Percentiles rank a stretch among this genome's conserved stretches.
Conservation (phyloP, 2,888 invertebrate species). For the Nymphalis urticae region DNA sequence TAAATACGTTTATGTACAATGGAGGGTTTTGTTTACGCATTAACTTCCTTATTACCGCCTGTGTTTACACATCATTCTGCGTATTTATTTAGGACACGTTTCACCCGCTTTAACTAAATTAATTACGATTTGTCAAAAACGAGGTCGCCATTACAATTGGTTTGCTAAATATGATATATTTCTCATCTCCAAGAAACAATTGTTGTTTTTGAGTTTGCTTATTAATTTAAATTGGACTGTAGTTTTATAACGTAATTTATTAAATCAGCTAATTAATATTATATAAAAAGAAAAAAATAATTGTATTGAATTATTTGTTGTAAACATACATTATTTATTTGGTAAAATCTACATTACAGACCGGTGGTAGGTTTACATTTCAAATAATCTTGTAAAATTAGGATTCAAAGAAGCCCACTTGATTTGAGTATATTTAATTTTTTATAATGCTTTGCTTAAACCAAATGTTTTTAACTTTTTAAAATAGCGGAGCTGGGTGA, state of each 20-base stretch:
- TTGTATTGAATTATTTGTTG: too few species aligned
- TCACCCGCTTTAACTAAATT: constrained; percentile 51
- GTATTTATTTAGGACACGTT: constrained; percentile 62
- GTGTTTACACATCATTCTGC: constrained; percentile 48
- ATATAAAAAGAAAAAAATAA: too few species aligned
- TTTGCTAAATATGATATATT: constrained; percentile 28
- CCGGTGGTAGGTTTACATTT: too few species aligned
- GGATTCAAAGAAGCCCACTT: too few species aligned
- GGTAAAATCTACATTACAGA: too few species aligned
- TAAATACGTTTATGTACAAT: constrained; percentile 18
- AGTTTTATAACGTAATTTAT: neutral
- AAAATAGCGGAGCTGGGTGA: constrained; percentile 95
- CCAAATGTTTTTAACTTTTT: constrained; percentile 1
- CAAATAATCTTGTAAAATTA: too few species aligned
- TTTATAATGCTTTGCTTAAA: neutral
- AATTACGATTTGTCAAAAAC: constrained; percentile 55
- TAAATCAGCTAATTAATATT: too few species aligned
- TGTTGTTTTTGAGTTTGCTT: neutral
- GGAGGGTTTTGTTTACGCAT: constrained; percentile 36
- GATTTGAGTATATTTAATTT: neutral
- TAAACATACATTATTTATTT: too few species aligned
- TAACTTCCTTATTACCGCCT: constrained; percentile 41
- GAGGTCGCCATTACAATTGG: constrained; percentile 45
- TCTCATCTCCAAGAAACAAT: constrained; percentile 14
- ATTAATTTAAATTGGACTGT: neutral